phyloP scores from a whole-genome alignment of 2,888 invertebrate species.

The Xestia xanthographa region DNA sequence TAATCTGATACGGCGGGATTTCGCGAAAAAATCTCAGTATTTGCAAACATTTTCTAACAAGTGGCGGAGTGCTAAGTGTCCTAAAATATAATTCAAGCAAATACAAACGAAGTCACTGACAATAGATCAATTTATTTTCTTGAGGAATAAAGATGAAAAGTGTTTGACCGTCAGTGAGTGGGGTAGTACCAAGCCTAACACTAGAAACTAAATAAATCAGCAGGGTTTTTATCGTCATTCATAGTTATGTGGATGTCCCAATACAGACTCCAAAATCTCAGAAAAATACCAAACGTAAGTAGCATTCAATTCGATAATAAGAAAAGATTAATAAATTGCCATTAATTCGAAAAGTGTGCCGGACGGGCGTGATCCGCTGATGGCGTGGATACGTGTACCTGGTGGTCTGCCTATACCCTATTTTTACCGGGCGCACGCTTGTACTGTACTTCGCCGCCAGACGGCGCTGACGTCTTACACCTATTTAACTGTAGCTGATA shows the following conservation, averaged over 20 bases:
- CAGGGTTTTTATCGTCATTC: not conserved
- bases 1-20: not conserved
- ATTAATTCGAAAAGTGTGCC: no score
- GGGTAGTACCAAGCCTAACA: not conserved
- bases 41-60: not conserved
- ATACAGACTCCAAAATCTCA: not conserved
- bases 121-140: not conserved
- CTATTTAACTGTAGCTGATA: no score
- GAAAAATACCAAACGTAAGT: not conserved
- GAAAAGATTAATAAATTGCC: not conserved
- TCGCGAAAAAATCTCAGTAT: slow-evolving; percentile 8
- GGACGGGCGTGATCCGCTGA: no score
- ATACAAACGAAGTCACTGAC: not conserved
- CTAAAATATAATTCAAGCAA: not conserved
- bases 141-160: not conserved
- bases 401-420: no score
- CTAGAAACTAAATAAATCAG: not conserved
- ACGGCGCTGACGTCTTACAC: no score
- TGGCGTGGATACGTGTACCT: no score
- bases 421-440: no score
- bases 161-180: not conserved
- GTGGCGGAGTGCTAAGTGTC: not conserved
- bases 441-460: no score
- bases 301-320: not conserved
- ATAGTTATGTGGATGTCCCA: not conserved